Evolutionary conservation across 2,797 vertebrate genomes (phyloP), one percentile per base, ranked within the genome.

Genomic region (Apogon hyalosoma): DNA sequence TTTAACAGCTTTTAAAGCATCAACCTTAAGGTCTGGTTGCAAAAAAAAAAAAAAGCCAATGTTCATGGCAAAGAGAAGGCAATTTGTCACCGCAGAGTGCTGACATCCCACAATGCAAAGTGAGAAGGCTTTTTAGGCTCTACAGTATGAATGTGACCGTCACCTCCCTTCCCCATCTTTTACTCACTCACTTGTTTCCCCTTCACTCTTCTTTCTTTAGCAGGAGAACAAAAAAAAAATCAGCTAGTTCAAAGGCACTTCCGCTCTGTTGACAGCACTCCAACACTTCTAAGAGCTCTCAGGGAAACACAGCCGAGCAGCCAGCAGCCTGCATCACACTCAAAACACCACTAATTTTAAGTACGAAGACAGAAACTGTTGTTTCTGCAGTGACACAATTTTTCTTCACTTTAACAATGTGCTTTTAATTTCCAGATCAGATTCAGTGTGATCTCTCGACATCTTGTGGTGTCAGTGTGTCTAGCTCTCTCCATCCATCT

Each of bases 231-330:
- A 63, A 7, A 16, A 66, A 41, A 48, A 58, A 40, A 18, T 59
- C 19, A 67, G 12, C 10, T 9, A 31, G 40, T 62, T 79, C 63
- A 82, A 69, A 76, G 50, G 48, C 51, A n/a, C 41, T 62, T 74
- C 43, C 21, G 15, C 47, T 55, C 36, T 19, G 53, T 57, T 80
- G 71, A 80, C 58, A 71, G 46, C 59, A 47, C 56, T 78, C 75
- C 15, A 59, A 72, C 63, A 73, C 62, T 73, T 81, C 69, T 61
- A 55, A 71, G 69, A 65, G 69, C 45, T 67, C 10, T 55, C 13
- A 15, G 50, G 70, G 28, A 73, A 75, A 75, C 45, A 24, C 47
- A 62, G 57, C 53, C 50, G 63, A 62, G 69, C 65, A 78, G 74
- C 66, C 54, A 45, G 56, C 47, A 71, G 62, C 55, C 58, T 62